Evolutionary conservation across 1,140 invertebrate genomes (phyloP).

Genomic region (Neodiprion lecontei): DNA sequence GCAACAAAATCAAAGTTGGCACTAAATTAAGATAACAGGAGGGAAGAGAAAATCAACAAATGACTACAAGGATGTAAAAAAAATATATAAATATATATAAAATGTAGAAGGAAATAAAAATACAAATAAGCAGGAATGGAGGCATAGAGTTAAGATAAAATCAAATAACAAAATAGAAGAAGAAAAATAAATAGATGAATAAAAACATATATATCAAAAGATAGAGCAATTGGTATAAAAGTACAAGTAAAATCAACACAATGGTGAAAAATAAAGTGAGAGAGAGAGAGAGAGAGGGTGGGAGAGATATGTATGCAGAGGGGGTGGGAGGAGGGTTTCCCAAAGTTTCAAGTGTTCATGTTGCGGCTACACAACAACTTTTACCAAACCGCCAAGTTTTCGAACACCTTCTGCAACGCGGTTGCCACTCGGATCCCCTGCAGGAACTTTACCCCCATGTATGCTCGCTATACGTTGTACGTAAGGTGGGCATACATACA

Average conservation of each 20-base stretch:
- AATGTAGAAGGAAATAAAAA: too few relatives aligned
- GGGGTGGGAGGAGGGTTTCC: not conserved
- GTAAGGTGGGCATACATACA: not conserved
- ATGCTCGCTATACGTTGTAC: not conserved
- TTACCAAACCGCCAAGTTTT: not conserved
- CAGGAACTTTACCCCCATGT: conserved; percentile 1
- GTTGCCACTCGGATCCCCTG: conserved; percentile 12
- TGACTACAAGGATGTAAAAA: too few relatives aligned
- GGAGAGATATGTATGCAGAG: not conserved
- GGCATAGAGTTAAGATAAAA: too few relatives aligned
- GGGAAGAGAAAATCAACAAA: too few relatives aligned
- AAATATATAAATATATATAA: too few relatives aligned
- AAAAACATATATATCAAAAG: too few relatives aligned
- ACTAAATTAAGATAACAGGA: too few relatives aligned
- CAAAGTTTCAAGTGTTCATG: not conserved
- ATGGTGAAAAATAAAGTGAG: conserved; percentile 18
- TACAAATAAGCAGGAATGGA: too few relatives aligned
- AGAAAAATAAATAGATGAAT: too few relatives aligned
- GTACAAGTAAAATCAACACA: conserved; percentile 6
- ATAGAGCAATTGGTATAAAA: not conserved
- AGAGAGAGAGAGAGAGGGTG: conserved; percentile 19
- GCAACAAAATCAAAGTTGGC: too few relatives aligned
- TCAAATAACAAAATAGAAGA: too few relatives aligned
- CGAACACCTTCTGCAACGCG: conserved; percentile 1
- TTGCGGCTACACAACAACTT: not conserved